These are phyloP conservation scores for Noctuana brunneofusca DNA, from an alignment of 2,888 invertebrate genomes.

Conservation along the genomic window DNA sequence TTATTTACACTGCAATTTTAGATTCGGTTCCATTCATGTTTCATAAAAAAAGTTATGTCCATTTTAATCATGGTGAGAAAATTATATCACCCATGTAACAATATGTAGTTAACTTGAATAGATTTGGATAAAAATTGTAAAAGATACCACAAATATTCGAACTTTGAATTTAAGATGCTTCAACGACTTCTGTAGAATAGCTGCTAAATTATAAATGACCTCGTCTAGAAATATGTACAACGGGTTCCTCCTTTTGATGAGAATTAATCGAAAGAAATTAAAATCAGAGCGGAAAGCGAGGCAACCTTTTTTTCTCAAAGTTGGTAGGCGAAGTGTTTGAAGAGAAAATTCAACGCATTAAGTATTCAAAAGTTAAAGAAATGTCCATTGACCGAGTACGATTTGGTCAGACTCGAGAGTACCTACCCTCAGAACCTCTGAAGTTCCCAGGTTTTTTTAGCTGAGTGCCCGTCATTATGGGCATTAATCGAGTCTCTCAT, in stretches of 20 bases:
- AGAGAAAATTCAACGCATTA: constrained; percentile 29
- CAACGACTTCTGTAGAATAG: neutral
- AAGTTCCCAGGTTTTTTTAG: constrained; percentile 22
- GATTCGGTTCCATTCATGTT: neutral
- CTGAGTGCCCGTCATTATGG: constrained; percentile 27
- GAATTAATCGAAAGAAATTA: constrained; percentile 31
- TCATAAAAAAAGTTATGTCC: neutral
- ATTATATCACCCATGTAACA: too few relatives aligned
- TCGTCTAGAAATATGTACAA: neutral
- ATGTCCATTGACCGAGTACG: constrained; percentile 22
- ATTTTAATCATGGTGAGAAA: too few relatives aligned
- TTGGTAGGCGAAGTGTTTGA: constrained; percentile 22
- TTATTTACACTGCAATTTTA: neutral
- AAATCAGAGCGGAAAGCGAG: constrained; percentile 10
- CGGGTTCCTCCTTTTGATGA: constrained; percentile 8
- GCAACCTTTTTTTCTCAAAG: constrained; percentile 27
- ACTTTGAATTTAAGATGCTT: neutral
- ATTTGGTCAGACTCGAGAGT: constrained; percentile 25
- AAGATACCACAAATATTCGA: neutral
- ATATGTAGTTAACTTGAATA: too few relatives aligned
- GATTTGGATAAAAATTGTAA: too few relatives aligned
- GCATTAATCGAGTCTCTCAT: constrained; percentile 20
- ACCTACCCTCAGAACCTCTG: constrained; percentile 12
- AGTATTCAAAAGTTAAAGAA: constrained; percentile 33
- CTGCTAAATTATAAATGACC: constrained; percentile 4